phyloP scores from a whole-genome alignment of 2,113 vertebrate species.

The Phaethornis superciliosus region DNA sequence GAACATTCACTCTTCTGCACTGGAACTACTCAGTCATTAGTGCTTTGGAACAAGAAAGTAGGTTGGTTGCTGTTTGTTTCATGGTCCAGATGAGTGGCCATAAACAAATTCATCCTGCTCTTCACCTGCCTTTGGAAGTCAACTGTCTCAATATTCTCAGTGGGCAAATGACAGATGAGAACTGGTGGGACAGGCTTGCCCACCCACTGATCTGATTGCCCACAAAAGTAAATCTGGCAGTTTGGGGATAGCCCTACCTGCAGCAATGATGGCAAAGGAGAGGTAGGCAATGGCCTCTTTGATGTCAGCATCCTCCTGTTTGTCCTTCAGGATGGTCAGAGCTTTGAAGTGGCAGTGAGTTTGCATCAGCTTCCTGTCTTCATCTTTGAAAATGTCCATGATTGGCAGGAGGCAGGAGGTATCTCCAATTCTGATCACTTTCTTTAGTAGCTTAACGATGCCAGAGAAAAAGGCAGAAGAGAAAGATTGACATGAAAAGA shows the following conservation, averaged over 20 bases:
- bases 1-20: not conserved
- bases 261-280: slow-evolving; percentile 90
- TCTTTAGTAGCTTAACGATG: slow-evolving; percentile 85
- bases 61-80: not conserved
- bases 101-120: not conserved
- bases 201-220: not conserved
- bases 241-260: slow-evolving; percentile 71
- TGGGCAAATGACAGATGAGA: not conserved
- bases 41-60: not conserved
- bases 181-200: not conserved
- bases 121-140: not conserved
- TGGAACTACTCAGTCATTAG: not conserved
- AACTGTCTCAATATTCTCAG: not conserved
- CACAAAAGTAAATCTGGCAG: not conserved
- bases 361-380: slow-evolving; percentile 81
- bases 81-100: not conserved
- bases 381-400: slow-evolving; percentile 80
- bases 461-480: not conserved
- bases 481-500: not conserved
- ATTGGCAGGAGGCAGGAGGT: slow-evolving; percentile 86
- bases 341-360: slow-evolving; percentile 84
- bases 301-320: slow-evolving; percentile 66
- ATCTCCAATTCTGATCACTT: slow-evolving; percentile 83
- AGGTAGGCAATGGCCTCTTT: slow-evolving; percentile 89
- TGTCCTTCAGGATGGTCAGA: slow-evolving; percentile 77